A percentile compares a stretch with the other conserved stretches of the same genome.
These are phyloP conservation scores for Palythoa heliodiscus DNA, from an alignment of 92 coral and sea anemone species.

Conservation along the genomic window DNA sequence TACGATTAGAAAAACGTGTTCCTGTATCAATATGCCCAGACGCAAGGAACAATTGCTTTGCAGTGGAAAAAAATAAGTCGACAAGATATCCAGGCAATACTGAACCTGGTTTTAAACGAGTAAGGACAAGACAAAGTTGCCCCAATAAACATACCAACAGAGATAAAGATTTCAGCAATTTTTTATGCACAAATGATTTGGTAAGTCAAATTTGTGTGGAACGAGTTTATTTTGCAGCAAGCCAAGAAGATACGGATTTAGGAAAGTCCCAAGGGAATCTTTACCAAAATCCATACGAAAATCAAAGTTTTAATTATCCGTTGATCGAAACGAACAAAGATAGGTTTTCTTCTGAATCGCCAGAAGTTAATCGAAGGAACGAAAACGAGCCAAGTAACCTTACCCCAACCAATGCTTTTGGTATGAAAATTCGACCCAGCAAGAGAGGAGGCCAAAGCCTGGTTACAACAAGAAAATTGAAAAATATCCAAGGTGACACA, in stretches of 20 bases:
- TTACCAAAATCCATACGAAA: neutral
- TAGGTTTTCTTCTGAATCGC: neutral
- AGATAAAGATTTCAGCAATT: neutral
- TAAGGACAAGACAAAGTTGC: conserved; percentile 20
- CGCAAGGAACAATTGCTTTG: neutral
- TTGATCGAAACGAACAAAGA: neutral
- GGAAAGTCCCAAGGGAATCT: conserved; percentile 9
- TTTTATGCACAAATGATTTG: neutral
- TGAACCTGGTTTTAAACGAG: neutral
- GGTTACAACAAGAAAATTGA: neutral
- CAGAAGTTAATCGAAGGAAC: neutral
- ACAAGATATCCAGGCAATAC: neutral
- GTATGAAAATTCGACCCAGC: neutral
- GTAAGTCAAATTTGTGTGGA: conserved; percentile 36
- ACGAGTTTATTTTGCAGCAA: conserved; percentile 25
- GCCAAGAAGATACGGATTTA: neutral
- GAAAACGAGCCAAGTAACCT: neutral
- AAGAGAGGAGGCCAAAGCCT: neutral
- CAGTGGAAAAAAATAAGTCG: neutral
- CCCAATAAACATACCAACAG: neutral
- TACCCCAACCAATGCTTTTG: neutral
- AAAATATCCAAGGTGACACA: neutral
- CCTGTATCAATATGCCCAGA: neutral
- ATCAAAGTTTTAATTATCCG: neutral
- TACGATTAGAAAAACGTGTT: neutral